Base-by-base conservation (phyloP, 2,888 invertebrate genomes). In the Villa cingulata region DNA sequence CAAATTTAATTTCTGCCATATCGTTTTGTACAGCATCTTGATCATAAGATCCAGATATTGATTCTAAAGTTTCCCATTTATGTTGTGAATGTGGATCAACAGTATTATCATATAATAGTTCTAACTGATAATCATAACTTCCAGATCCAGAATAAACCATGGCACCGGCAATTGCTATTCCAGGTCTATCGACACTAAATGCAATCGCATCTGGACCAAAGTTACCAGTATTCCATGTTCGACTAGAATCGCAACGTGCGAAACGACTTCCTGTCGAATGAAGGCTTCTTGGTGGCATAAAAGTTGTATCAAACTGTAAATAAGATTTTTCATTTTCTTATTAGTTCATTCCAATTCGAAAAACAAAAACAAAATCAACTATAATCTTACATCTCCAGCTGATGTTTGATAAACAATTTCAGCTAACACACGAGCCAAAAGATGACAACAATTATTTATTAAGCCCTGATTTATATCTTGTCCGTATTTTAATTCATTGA, bases 191-290 rank as follows among this genome's bases (percentile, higher is more conserved):
- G 12, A 96, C 94, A 34, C 85, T 83, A 62, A 96, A 92, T 59
- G 89, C 89, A 58, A 98, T 86, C 1, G 95, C 95, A 70, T 98
- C 97, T 0, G 95, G 91, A 12, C 91, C 91, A 29, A 95, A 95
- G 65, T 91, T 92, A 4, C 95, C 92, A 0, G 95, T 92, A 65
- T 96, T 95, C 97, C 97, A 97, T 1, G 88, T 86, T 40, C 91
- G 80, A 43, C 85, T 83, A 55, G 86, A 82, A 65, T 92, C 94
- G 40, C 87, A 84, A 42, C 91, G 80, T 38, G 89, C 86, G 67
- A 96, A 97, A 23, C 96, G 77, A 34, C 87, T 86, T 0, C 91
- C 89, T 0, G 94, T 92, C 40, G 84, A 78, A 53, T 89, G 80
- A 55, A 91, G 73, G 36, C 87, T 83, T 41, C 88, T 75, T n/a